Conservation (phyloP, 2,797 vertebrate species). For the Scyliorhinus canicula region DNA sequence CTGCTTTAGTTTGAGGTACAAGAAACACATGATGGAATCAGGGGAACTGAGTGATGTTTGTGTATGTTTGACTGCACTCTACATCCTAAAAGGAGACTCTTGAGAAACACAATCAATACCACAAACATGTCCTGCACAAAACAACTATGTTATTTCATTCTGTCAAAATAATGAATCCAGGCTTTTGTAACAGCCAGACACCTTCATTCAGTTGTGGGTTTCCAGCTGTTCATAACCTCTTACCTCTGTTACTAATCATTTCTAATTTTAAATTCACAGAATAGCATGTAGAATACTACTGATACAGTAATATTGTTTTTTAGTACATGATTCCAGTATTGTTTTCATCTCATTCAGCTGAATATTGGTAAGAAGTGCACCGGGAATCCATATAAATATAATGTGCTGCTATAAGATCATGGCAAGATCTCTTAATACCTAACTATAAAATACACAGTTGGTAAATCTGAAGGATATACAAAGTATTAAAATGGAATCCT, state of each 20-base stretch:
- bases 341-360: neutral
- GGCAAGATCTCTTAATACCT: neutral
- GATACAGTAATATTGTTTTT: neutral
- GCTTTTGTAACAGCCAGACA: conserved; percentile 64
- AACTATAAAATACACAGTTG: neutral
- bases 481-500: neutral
- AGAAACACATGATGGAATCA: conserved; percentile 58
- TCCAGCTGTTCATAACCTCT: conserved; percentile 46
- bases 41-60: conserved; percentile 57
- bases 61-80: conserved; percentile 64
- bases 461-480: neutral
- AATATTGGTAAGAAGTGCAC: neutral
- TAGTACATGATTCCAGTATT: neutral
- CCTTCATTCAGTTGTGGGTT: conserved; percentile 67
- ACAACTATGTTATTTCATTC: conserved; percentile 53
- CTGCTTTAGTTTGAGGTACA: conserved; percentile 64
- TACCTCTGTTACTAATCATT: conserved; percentile 8
- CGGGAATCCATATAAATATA: neutral
- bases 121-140: conserved; percentile 56
- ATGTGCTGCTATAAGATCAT: neutral
- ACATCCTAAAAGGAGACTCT: conserved; percentile 75
- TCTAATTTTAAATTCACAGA: neutral
- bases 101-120: conserved; percentile 67
- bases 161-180: conserved; percentile 72
- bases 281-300: neutral